A percentile compares a stretch with the other conserved stretches of the same genome.
phyloP scores from a whole-genome alignment of 2,113 vertebrate species.

The Theristicus caerulescens region DNA sequence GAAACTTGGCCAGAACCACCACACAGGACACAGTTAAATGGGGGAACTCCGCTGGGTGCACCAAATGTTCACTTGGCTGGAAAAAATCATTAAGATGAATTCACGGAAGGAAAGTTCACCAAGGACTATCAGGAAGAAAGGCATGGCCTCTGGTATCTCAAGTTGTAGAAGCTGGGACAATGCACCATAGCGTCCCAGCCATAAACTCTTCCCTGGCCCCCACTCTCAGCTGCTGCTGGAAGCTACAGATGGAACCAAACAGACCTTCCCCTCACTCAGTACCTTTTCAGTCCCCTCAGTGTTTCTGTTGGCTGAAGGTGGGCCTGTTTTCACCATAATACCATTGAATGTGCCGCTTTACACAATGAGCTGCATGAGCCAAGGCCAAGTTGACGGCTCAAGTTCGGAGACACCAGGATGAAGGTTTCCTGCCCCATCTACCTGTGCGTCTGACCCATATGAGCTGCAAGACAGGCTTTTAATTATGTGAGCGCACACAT shows the following conservation, averaged over 20 bases:
- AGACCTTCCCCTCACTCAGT: background rate
- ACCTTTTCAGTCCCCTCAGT: background rate
- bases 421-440: background rate
- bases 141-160: background rate
- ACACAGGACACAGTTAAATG: accelerated
- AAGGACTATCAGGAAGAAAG: background rate
- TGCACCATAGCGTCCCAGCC: background rate
- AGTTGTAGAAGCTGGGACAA: background rate
- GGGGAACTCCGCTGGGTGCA: background rate
- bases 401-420: background rate
- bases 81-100: background rate
- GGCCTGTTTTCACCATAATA: background rate
- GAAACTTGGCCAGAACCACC: background rate
- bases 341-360: too few relatives aligned
- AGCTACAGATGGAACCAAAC: accelerated
- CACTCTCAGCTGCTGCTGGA: background rate
- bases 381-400: background rate
- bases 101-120: conserved; percentile 20
- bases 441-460: background rate
- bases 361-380: background rate
- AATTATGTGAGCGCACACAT: accelerated
- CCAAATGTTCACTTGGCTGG: conserved; percentile 1
- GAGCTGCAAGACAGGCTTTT: background rate
- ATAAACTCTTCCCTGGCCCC: background rate
- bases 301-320: background rate